Conservation (phyloP, 2,797 vertebrate species). For the Enteromius viviparus region DNA sequence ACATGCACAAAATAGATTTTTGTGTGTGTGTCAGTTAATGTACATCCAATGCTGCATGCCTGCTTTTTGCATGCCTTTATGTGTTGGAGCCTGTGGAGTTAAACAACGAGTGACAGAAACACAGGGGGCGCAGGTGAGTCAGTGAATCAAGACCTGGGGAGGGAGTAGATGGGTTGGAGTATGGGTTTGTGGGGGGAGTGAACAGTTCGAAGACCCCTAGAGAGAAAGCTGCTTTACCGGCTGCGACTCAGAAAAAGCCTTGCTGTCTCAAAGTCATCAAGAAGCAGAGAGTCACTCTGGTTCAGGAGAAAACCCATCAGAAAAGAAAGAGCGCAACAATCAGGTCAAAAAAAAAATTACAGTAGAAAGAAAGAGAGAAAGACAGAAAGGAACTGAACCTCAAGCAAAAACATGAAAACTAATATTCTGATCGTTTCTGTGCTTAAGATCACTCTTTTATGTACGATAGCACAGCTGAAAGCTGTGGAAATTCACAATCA, state of each 20-base stretch:
- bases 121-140: conserved; percentile 61
- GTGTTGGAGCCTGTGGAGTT: conserved; percentile 40
- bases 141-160: conserved; percentile 46
- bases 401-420: background rate
- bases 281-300: conserved; percentile 76
- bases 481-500: conserved; percentile 7
- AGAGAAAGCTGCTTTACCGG: conserved; percentile 74
- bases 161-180: conserved; percentile 44
- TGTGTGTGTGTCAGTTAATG: background rate
- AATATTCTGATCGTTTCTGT: background rate
- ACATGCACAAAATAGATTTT: background rate
- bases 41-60: conserved; percentile 30
- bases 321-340: conserved; percentile 50
- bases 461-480: conserved; percentile 26
- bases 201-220: conserved; percentile 63
- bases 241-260: conserved; percentile 74
- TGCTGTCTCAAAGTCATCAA: conserved; percentile 79
- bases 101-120: conserved; percentile 50
- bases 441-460: conserved; percentile 44
- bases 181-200: conserved; percentile 34
- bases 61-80: background rate
- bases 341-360: background rate
- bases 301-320: conserved; percentile 65
- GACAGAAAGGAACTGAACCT: background rate
- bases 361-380: background rate